Evolutionary conservation across 37 sponge, comb jelly and placozoan genomes (phyloP), one percentile per base, ranked within the genome.

Genomic region (Diacarnus erythraeanus): DNA sequence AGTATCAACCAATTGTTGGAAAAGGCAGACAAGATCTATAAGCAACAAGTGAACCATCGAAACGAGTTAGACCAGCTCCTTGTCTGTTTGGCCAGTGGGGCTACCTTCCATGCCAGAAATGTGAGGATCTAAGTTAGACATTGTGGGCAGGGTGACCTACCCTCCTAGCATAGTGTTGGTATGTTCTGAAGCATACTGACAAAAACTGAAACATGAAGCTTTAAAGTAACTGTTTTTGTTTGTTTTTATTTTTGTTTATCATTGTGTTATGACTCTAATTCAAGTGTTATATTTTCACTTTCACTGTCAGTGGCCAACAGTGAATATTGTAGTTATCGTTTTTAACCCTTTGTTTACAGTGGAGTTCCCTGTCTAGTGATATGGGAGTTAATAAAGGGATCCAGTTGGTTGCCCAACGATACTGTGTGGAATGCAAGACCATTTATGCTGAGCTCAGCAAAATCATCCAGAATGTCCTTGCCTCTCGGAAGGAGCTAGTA

Each of bases 1-100:
- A 85, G 80, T 59, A 91, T 96, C 84, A 93, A 81, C 72, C 38
- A 69, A 5, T 64, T 96, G 57, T 81, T 96, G 77, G 94, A 96
- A 59, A 65, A 67, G 27, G 97, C 97, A 0, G 94, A 96, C 69
- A 57, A 43, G 38, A 75, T 83, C 21, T 96, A 96, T 76, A 84
- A 88, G 68, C 86, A 77, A 58, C 64, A 94, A 54, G 87, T 91
- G n/a, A 38, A 69, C 36, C 89, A 85, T 74, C 77, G 94, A 29
- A 83, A 88, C n/a, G 79, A 83, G 22, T 79, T 96, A 64, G 94
- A 96, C 68, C 59, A 59, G 27, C 80, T 86, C 38, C 90, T 96
- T 22, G 40, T 61, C 10, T 71, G 71, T 67, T 79, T 87, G 1
- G 85, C 87, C 58, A 76, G 76, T 38, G 82, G 81, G 39, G 42